Percentiles rank a stretch among this genome's conserved stretches.
Evolutionary conservation across 2,113 vertebrate species (phyloP).

Genomic region (Capreolus pygargus): DNA sequence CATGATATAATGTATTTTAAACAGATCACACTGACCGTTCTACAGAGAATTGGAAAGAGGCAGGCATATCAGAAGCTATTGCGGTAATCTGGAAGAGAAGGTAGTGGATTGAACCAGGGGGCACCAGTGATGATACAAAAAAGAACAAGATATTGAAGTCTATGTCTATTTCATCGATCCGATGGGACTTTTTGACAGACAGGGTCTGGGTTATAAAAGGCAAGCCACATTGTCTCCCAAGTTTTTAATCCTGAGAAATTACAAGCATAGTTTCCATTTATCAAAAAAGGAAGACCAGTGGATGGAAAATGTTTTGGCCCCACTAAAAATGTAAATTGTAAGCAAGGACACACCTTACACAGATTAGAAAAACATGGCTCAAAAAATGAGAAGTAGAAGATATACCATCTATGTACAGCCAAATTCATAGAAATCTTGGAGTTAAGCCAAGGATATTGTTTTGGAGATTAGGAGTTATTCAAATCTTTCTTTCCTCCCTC

Average conservation of each 20-base stretch:
- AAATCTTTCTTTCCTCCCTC: not conserved
- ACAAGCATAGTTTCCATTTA: not conserved
- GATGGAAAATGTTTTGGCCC: not conserved
- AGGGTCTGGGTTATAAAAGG: not conserved
- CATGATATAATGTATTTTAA: not conserved
- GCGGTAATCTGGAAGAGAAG: not conserved
- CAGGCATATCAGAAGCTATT: not conserved
- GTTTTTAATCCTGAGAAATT: not conserved
- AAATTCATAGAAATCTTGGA: not conserved
- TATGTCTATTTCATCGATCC: not conserved
- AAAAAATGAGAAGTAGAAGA: not conserved
- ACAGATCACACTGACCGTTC: not conserved
- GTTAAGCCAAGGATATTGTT: not conserved
- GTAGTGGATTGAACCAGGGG: not conserved
- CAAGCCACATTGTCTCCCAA: not conserved
- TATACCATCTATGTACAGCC: rapidly evolving
- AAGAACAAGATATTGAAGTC: not conserved
- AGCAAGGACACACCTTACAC: not conserved
- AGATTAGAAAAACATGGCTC: not conserved
- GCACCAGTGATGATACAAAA: not conserved
- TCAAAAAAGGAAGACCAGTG: not conserved
- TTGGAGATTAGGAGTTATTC: not conserved
- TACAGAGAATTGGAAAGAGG: not conserved
- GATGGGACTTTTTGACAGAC: not conserved
- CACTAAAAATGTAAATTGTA: not conserved